Base-by-base conservation (phyloP, 2,888 invertebrate genomes). In the Gymnocheta viridis region DNA sequence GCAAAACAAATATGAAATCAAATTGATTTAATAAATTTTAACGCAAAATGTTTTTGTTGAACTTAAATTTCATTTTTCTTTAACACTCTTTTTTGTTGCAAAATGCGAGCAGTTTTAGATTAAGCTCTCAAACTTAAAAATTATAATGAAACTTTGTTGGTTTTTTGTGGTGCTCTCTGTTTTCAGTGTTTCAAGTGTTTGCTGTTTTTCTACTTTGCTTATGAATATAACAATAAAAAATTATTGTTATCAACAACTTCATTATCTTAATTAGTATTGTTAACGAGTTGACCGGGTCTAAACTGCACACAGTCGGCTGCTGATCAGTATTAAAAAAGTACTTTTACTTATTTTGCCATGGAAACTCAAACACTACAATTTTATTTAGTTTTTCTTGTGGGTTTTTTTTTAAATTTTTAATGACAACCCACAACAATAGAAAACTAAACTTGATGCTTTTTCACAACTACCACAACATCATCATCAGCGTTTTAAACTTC, bases 231-330 rank as follows among this genome's bases (percentile, higher is more conserved):
- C 24, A 72, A 72, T 72, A 56, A 80, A 29, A 70, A 58, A 72
- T 72, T 27, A 73, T 76, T 41, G 44, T 17, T 47, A 78, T 77
- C 54, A 82, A 56, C 62, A 78, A 69, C 56, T 77, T 72, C 51
- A 82, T 77, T 72, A 62, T 79, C 44, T 72, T 72, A 70, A 72
- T 79, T 60, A 79, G 56, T 79, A 81, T 66, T 81, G 74, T 73
- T 76, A 51, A 58, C 62, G 54, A 58, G 66, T 67, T 76, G 35
- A 67, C 47, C 35, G 47, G 41, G 6, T 67, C 29, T 56, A 27
- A 56, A 24, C 9, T 32, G 35, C 32, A 73, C 24, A 44, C 54
- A 66, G 70, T 32, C 62, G 56, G 64, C 10, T 73, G 74, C 10
- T 41, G 38, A 19, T 19, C 9, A n/a, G 22, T 2, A 47, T 41